Percentiles rank a stretch among this genome's conserved stretches.
Conservation (phyloP, 2,113 vertebrate species). For the Orcinus orca region DNA sequence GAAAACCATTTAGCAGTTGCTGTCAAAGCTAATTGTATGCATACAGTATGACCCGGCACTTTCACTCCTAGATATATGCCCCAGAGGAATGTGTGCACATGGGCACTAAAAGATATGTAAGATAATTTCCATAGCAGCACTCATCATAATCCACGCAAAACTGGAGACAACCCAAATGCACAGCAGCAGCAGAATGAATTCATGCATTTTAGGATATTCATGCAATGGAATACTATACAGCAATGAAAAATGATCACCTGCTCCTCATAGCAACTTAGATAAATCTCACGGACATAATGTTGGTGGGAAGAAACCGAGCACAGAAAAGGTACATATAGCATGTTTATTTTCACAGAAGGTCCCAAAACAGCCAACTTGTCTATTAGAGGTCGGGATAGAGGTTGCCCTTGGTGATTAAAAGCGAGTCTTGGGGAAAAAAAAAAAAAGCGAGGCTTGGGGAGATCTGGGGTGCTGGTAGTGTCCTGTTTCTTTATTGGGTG, state of each 20-base stretch:
- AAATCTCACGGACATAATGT: not conserved
- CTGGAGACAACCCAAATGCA: not conserved
- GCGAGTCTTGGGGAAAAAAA: not conserved
- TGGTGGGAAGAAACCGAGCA: not conserved
- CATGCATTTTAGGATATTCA: not conserved
- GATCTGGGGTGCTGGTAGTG: not conserved
- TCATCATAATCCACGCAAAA: not conserved
- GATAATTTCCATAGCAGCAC: not conserved
- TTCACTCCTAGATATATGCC: not conserved
- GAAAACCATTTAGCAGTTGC: not conserved
- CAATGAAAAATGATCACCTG: not conserved
- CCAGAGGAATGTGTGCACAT: not conserved
- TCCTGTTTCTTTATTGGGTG: not conserved
- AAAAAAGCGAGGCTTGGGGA: not conserved
- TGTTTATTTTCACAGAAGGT: not conserved
- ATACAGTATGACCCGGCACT: not conserved
- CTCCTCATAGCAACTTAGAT: not conserved
- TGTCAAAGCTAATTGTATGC: not conserved
- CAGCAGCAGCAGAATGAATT: not conserved
- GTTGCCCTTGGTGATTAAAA: not conserved
- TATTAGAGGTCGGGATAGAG: not conserved
- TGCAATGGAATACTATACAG: not conserved
- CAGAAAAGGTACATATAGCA: not conserved
- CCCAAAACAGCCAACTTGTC: not conserved
- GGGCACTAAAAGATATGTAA: not conserved